phyloP scores from a whole-genome alignment of 1,140 invertebrate genomes.

The Theocolax elegans region DNA sequence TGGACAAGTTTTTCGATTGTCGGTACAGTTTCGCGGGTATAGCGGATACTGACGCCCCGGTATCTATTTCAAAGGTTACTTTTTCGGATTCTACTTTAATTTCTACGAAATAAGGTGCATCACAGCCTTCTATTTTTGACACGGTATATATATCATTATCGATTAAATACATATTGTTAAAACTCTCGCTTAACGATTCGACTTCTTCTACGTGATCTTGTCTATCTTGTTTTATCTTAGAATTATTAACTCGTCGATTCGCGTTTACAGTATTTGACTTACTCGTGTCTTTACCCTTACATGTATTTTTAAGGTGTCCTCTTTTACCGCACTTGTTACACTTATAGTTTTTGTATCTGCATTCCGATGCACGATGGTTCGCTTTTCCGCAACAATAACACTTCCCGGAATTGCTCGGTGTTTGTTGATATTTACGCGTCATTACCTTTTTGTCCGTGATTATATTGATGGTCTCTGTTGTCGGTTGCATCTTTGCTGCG shows the following conservation, averaged over 20 bases:
- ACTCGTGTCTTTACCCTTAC: background rate
- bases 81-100: too few relatives aligned
- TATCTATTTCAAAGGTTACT: constrained; percentile 11
- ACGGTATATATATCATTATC: too few relatives aligned
- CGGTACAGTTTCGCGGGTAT: too few relatives aligned
- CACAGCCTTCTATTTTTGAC: too few relatives aligned
- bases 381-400: constrained; percentile 20
- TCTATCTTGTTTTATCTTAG: too few relatives aligned
- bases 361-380: background rate
- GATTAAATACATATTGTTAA: too few relatives aligned
- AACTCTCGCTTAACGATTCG: too few relatives aligned
- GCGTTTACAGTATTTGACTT: too few relatives aligned
- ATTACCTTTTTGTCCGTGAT: background rate
- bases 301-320: background rate
- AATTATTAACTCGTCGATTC: too few relatives aligned
- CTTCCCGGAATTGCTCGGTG: background rate
- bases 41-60: background rate
- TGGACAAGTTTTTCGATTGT: background rate
- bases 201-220: too few relatives aligned
- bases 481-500: background rate
- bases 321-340: constrained; percentile 7
- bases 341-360: background rate
- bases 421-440: background rate
- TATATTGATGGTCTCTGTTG: background rate
- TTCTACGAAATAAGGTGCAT: too few relatives aligned